Evolutionary conservation across 2,113 vertebrate genomes (phyloP).

Genomic region (Prinia subflava): DNA sequence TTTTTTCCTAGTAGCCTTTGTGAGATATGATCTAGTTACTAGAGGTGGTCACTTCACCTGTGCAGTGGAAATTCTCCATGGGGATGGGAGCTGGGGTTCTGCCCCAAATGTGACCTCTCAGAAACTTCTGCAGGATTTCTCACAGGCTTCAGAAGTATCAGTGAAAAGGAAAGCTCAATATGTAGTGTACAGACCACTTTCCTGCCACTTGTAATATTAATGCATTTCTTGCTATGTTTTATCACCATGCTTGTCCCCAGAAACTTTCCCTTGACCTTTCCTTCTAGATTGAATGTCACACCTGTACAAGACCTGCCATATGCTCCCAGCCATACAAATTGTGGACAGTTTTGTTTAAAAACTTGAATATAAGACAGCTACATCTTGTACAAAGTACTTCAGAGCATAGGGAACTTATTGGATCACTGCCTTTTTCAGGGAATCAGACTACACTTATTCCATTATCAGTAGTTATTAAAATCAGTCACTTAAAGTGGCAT

Average conservation of each 20-base stretch:
- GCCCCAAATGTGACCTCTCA: not conserved
- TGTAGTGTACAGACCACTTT: not conserved
- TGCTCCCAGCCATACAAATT: not conserved
- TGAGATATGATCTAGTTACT: not conserved
- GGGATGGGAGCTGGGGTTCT: not conserved
- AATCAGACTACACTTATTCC: not conserved
- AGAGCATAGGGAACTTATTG: not conserved
- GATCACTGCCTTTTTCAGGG: not conserved
- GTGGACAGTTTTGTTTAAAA: not conserved
- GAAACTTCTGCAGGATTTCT: not conserved
- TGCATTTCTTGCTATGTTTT: not conserved
- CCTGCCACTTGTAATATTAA: not conserved
- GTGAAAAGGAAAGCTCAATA: not conserved
- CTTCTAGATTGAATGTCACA: not conserved
- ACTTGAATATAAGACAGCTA: not conserved
- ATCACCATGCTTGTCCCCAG: not conserved
- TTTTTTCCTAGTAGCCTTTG: not conserved
- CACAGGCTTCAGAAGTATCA: not conserved
- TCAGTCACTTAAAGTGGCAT: not conserved
- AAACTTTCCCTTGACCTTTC: not conserved
- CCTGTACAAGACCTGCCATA: not conserved
- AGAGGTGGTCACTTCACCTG: not conserved
- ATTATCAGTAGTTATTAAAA: not conserved
- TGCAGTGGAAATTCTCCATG: not conserved
- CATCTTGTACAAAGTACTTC: not conserved